Evolutionary conservation across 1,140 invertebrate genomes (phyloP).

Genomic region (Gryon sp.): DNA sequence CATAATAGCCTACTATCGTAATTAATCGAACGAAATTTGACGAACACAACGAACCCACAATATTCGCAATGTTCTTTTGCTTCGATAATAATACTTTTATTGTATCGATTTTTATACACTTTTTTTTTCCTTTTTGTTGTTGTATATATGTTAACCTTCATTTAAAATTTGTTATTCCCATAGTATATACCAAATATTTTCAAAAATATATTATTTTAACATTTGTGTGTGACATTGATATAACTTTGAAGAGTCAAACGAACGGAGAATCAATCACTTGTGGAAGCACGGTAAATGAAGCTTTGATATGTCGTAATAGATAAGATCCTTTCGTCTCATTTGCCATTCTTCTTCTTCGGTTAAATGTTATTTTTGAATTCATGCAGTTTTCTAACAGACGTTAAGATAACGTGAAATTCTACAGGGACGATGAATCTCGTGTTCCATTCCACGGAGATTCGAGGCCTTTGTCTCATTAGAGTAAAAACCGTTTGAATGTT

Average conservation of each 20-base stretch:
- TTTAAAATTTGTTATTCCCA: constrained; percentile 42
- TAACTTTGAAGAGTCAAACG: constrained; percentile 39
- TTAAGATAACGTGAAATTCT: too few relatives aligned
- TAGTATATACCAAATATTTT: constrained; percentile 57
- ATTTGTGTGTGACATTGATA: constrained; percentile 46
- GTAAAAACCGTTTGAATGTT: too few relatives aligned
- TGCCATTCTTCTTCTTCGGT: background rate
- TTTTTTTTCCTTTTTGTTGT: too few relatives aligned
- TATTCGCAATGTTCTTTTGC: constrained; percentile 8
- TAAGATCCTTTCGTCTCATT: constrained; percentile 36
- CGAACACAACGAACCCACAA: constrained; percentile 38
- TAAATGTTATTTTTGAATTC: constrained; percentile 3
- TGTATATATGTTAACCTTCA: constrained; percentile 43
- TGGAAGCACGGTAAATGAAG: constrained; percentile 59
- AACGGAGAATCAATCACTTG: constrained; percentile 49
- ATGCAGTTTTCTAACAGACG: too few relatives aligned
- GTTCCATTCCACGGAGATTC: too few relatives aligned
- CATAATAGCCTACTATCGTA: constrained; percentile 43
- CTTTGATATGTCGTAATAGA: constrained; percentile 59
- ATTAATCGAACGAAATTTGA: constrained; percentile 36
- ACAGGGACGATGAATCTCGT: too few relatives aligned
- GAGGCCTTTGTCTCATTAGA: too few relatives aligned
- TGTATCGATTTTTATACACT: too few relatives aligned
- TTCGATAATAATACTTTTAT: constrained; percentile 28
- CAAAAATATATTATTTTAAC: constrained; percentile 59